Conservation (phyloP, 2,113 vertebrate genomes). For the Oenanthe oenanthe region DNA sequence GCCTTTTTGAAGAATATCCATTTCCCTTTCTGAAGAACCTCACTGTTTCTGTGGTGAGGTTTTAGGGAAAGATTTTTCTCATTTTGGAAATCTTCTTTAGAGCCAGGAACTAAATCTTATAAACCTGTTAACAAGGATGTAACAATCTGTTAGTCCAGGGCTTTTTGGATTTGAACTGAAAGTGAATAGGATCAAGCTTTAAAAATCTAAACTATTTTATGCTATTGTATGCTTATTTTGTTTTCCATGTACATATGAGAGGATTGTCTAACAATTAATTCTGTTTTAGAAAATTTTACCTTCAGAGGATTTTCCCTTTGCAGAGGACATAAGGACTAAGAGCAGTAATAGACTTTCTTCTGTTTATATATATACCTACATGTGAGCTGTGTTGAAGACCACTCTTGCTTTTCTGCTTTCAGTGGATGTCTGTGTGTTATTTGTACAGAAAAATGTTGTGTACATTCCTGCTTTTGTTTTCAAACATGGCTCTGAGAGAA, state of each 20-base stretch:
- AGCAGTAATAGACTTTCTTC: not conserved
- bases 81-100: not conserved
- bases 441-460: not conserved
- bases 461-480: not conserved
- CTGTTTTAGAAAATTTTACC: not conserved
- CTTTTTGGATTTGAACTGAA: not conserved
- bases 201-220: not conserved
- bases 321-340: not conserved
- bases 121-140: not conserved
- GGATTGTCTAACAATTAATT: not conserved
- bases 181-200: not conserved
- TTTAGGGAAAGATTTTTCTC: not conserved
- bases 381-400: not conserved
- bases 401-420: not conserved
- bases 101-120: not conserved
- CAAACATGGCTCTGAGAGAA: not conserved
- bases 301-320: not conserved
- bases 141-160: not conserved
- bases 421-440: not conserved
- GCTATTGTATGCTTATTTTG: not conserved
- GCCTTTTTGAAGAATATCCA: not conserved
- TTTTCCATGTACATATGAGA: not conserved
- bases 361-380: not conserved
- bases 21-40: not conserved
- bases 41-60: not conserved